Conservation (phyloP, 2,797 vertebrate species). For the Geranospiza caerulescens region DNA sequence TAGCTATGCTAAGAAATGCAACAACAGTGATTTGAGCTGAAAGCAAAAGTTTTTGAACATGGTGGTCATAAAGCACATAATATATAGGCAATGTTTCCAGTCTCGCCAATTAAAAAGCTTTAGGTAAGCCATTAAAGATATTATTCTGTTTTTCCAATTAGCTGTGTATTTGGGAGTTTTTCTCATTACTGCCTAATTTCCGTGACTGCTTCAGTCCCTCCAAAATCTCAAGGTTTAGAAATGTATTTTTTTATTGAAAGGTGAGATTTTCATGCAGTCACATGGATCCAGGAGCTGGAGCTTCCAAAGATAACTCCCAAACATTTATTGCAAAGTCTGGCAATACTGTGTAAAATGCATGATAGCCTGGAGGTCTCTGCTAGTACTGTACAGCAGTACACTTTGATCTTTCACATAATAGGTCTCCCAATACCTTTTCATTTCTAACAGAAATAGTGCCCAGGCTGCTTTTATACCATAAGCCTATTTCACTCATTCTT, state of each 20-base stretch:
- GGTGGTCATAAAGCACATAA: background rate
- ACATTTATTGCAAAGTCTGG: background rate
- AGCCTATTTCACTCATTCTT: slow-evolving; percentile 16
- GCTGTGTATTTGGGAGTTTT: background rate
- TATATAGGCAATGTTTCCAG: background rate
- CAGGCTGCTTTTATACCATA: background rate
- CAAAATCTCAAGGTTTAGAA: background rate
- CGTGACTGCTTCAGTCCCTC: background rate
- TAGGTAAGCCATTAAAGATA: background rate
- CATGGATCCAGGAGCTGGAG: background rate
- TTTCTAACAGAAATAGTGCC: slow-evolving; percentile 3
- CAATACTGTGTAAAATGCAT: background rate
- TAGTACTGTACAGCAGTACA: background rate
- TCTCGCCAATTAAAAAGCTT: background rate
- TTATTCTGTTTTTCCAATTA: background rate
- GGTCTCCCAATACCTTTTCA: slow-evolving; percentile 39
- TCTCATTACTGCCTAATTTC: background rate
- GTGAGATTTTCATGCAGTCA: background rate
- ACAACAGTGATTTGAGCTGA: background rate
- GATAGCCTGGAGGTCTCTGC: slow-evolving; percentile 3
- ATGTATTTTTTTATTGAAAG: background rate
- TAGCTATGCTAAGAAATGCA: background rate
- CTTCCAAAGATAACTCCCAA: background rate
- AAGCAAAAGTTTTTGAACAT: background rate
- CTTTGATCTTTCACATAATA: slow-evolving; percentile 30